Conservation (phyloP, 2,797 vertebrate species). For the Numenius phaeopus region DNA sequence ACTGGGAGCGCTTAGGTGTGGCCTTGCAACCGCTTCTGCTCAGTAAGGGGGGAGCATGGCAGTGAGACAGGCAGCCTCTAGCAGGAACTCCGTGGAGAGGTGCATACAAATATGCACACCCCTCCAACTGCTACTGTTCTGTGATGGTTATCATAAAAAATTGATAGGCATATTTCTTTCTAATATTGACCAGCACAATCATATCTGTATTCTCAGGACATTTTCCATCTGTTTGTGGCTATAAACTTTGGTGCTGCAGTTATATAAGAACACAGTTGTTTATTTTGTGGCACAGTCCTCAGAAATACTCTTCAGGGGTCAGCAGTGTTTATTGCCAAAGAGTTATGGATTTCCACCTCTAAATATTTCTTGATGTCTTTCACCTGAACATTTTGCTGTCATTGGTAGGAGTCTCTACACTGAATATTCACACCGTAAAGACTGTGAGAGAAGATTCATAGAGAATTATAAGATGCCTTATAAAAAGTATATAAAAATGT, state of each 20-base stretch:
- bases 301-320: background rate
- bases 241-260: background rate
- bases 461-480: background rate
- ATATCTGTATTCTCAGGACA: background rate
- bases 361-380: background rate
- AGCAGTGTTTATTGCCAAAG: background rate
- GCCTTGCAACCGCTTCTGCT: background rate
- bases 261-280: background rate
- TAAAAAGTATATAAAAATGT: background rate
- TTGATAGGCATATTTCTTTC: background rate
- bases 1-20: background rate
- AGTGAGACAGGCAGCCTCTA: background rate
- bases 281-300: background rate
- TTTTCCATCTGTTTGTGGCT: background rate
- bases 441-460: background rate
- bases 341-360: background rate
- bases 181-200: background rate
- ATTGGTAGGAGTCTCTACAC: background rate
- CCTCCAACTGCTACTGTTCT: background rate
- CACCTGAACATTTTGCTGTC: background rate
- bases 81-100: accelerated
- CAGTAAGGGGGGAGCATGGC: background rate
- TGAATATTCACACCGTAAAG: background rate
- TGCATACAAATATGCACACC: background rate
- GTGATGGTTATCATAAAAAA: background rate